Percentiles rank a stretch among this genome's conserved stretches.
These are phyloP conservation scores for Chiropotes sagulatus DNA, from an alignment of 2,797 vertebrate genomes.

Conservation along the genomic window DNA sequence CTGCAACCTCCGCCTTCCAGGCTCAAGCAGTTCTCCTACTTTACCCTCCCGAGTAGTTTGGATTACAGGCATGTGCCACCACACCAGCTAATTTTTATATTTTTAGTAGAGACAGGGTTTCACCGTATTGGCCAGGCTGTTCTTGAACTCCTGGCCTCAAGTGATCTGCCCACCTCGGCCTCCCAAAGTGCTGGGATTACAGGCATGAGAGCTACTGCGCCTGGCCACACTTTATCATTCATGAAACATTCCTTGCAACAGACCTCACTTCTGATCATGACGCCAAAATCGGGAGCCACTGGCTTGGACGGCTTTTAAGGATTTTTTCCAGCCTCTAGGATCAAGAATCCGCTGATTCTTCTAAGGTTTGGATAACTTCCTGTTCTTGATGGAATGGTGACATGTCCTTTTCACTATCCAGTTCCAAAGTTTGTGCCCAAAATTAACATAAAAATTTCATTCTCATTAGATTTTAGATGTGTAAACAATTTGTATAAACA, in stretches of 20 bases:
- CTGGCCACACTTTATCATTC: background rate
- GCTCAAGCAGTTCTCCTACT: background rate
- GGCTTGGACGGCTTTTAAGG: background rate
- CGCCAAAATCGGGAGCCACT: background rate
- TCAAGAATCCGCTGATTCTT: background rate
- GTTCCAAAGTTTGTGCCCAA: background rate
- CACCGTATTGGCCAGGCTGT: background rate
- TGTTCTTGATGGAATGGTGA: background rate
- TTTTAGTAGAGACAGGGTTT: background rate
- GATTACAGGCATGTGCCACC: background rate
- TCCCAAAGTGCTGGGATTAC: background rate
- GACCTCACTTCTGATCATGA: background rate
- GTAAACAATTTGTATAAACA: slow-evolving; percentile 13
- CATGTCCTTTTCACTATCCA: background rate
- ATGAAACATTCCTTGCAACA: background rate
- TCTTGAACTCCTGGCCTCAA: background rate
- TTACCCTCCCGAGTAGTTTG: background rate
- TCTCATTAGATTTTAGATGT: slow-evolving; percentile 24
- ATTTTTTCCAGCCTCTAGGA: background rate
- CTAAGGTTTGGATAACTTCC: background rate
- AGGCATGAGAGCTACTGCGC: background rate
- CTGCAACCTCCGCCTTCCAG: background rate
- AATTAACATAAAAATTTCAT: slow-evolving; percentile 27
- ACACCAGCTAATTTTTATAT: background rate
- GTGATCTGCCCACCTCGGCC: background rate